Conservation (phyloP, 2,888 invertebrate genomes). For the Helicoverpa assulta region DNA sequence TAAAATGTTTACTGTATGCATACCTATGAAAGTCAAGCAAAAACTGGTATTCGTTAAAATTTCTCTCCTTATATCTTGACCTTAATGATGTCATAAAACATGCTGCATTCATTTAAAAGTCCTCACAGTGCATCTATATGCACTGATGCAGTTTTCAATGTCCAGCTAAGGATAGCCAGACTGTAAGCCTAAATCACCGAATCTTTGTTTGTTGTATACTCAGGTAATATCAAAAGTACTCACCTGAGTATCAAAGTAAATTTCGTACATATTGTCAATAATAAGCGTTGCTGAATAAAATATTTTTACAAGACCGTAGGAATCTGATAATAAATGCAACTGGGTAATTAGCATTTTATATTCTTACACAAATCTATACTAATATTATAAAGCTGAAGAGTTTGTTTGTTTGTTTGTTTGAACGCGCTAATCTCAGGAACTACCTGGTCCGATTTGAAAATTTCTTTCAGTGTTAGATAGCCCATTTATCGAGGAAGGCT, state of each 20-base stretch:
- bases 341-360: constrained; percentile 15
- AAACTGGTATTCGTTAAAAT: neutral
- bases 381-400: too few relatives aligned
- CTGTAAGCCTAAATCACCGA: too few relatives aligned
- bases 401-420: too few relatives aligned
- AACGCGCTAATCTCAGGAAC: too few relatives aligned
- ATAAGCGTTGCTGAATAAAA: neutral
- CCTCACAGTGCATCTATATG: too few relatives aligned
- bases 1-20: neutral
- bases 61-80: neutral
- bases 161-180: neutral
- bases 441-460: too few relatives aligned
- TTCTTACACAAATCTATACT: constrained; percentile 25
- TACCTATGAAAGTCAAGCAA: neutral
- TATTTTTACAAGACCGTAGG: neutral
- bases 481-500: too few relatives aligned
- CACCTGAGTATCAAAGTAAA: too few relatives aligned
- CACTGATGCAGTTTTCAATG: neutral
- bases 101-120: neutral
- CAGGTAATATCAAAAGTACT: too few relatives aligned
- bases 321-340: neutral
- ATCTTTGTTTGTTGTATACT: too few relatives aligned
- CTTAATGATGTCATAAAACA: neutral
- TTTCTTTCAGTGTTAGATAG: too few relatives aligned
- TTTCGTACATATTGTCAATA: neutral